phyloP scores from a whole-genome alignment of 2,113 vertebrate species.

The Passer domesticus region DNA sequence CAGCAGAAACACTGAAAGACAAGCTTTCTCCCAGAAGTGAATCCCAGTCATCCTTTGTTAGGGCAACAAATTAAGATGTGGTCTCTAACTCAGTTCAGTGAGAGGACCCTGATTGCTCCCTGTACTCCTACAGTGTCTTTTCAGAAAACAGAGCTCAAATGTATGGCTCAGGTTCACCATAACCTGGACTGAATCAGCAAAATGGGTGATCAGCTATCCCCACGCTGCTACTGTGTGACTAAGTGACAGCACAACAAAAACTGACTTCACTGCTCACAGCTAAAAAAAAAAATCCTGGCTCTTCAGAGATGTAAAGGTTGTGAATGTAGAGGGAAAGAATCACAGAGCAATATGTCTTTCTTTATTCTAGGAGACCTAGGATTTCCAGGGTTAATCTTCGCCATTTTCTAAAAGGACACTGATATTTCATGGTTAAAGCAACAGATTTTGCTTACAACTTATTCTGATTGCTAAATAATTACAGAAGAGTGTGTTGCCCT shows the following conservation, averaged over 20 bases:
- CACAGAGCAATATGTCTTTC: neutral
- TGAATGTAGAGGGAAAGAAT: neutral
- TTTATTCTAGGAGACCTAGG: neutral
- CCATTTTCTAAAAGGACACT: neutral
- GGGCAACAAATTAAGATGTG: neutral
- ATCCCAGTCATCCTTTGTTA: neutral
- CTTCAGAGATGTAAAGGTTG: neutral
- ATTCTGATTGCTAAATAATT: slow-evolving; percentile 29
- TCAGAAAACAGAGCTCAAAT: neutral
- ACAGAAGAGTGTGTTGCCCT: neutral
- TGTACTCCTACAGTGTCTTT: neutral
- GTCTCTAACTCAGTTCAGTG: neutral
- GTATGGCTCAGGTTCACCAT: neutral
- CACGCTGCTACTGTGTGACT: neutral
- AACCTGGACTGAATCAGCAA: slow-evolving; percentile 24
- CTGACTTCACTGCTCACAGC: neutral
- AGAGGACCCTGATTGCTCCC: neutral
- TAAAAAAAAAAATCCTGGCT: neutral
- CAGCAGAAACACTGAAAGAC: neutral
- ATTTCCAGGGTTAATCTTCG: neutral
- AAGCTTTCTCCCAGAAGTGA: neutral
- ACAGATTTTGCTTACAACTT: slow-evolving; percentile 27
- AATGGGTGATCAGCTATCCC: slow-evolving; percentile 1
- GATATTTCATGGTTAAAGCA: slow-evolving; percentile 22
- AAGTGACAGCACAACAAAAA: neutral